Evolutionary conservation across 2,888 invertebrate species (phyloP).

Genomic region (Eristalinus sepulchralis): DNA sequence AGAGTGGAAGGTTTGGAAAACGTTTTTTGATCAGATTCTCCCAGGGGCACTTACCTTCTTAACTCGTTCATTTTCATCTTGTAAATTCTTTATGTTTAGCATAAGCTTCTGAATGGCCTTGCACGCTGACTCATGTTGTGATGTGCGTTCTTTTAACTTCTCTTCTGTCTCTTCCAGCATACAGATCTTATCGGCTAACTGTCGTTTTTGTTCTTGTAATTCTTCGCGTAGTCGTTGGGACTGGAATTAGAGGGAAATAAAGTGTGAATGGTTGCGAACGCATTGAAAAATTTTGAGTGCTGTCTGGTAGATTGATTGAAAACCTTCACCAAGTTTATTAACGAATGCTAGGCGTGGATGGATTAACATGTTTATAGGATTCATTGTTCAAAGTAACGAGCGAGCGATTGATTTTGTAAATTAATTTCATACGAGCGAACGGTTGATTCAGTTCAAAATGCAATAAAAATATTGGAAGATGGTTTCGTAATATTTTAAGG

Average conservation of each 20-base stretch:
- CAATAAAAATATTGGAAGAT: no score
- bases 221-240: constrained; percentile 74
- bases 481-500: no score
- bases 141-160: constrained; percentile 75
- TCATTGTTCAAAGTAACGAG: no score
- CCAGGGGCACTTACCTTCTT: constrained; percentile 67
- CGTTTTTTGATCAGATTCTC: background rate
- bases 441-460: no score
- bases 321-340: background rate
- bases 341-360: no score
- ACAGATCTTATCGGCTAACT: constrained; percentile 78
- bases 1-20: background rate
- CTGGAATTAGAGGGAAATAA: constrained; percentile 11
- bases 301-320: background rate
- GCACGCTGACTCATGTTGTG: constrained; percentile 78
- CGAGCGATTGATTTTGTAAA: no score
- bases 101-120: constrained; percentile 78
- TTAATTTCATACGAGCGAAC: no score
- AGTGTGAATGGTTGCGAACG: background rate
- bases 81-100: constrained; percentile 76
- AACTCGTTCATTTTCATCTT: constrained; percentile 76
- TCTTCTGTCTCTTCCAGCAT: constrained; percentile 77
- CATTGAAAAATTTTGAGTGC: background rate
- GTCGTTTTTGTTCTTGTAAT: constrained; percentile 74
- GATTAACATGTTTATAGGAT: no score